These are phyloP conservation scores for Macrotis lagotis DNA, from an alignment of 2,113 vertebrate genomes.

Conservation along the genomic window DNA sequence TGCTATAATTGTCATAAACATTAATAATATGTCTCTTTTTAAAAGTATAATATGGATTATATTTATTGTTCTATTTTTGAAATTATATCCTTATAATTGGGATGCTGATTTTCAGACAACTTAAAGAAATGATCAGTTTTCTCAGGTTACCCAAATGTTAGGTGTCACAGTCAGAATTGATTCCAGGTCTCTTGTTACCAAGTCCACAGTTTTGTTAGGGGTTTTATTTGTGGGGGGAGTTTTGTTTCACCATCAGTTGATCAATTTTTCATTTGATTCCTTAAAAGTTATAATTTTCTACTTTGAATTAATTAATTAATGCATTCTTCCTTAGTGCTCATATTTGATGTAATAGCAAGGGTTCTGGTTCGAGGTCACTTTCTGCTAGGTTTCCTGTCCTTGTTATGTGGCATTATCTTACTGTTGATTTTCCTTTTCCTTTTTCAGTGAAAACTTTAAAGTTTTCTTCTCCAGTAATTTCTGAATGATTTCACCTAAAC, in stretches of 20 bases:
- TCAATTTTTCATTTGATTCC: not conserved
- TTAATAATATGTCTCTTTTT: not conserved
- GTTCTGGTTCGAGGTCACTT: not conserved
- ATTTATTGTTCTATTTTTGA: not conserved
- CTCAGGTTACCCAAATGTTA: not conserved
- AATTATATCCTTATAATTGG: not conserved
- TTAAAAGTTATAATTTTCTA: not conserved
- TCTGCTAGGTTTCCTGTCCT: not conserved
- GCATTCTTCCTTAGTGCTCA: not conserved
- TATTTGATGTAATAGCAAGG: not conserved
- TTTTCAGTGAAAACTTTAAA: slow-evolving; percentile 29
- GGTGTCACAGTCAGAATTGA: not conserved
- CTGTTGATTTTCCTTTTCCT: slow-evolving; percentile 32
- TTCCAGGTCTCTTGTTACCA: not conserved
- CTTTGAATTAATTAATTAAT: not conserved
- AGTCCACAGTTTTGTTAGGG: not conserved
- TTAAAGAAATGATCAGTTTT: not conserved
- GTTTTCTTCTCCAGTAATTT: slow-evolving; percentile 10
- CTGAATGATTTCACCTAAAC: slow-evolving; percentile 46
- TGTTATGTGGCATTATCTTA: not conserved
- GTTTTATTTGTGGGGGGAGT: not conserved
- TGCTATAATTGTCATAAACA: not conserved
- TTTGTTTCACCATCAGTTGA: not conserved
- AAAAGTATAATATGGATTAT: not conserved
- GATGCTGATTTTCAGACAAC: not conserved